Evolutionary conservation across 2,888 invertebrate species (phyloP).

Genomic region (Gryllus longicercus): DNA sequence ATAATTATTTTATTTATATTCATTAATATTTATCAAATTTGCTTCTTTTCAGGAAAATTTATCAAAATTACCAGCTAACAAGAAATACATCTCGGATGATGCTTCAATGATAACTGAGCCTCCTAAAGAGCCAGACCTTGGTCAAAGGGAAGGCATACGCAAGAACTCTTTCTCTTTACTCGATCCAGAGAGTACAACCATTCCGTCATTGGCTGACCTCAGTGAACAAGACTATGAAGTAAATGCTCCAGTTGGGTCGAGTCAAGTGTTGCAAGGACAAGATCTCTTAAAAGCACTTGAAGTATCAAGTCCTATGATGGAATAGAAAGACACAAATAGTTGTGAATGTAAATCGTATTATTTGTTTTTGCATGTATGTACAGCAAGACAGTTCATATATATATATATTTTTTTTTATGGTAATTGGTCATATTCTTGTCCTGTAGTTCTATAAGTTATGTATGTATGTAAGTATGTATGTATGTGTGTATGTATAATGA

Average conservation of each 20-base stretch:
- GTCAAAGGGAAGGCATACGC: slow-evolving; percentile 41
- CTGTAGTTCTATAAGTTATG: not conserved
- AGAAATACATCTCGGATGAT: slow-evolving; percentile 17
- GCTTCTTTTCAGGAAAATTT: slow-evolving; percentile 12
- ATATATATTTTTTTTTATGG: not conserved
- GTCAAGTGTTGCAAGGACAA: slow-evolving; percentile 49
- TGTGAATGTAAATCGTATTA: not conserved
- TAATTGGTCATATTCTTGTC: not conserved
- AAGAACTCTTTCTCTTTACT: slow-evolving; percentile 48
- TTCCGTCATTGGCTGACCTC: slow-evolving; percentile 50
- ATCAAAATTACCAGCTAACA: slow-evolving; percentile 7
- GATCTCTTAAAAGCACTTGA: slow-evolving; percentile 53
- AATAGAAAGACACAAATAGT: not conserved
- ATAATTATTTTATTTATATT: not conserved
- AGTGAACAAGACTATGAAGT: slow-evolving; percentile 55
- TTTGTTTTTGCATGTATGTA: not conserved
- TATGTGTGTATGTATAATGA: not conserved
- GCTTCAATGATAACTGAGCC: not conserved
- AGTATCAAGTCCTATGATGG: slow-evolving; percentile 18
- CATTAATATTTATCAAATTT: not conserved
- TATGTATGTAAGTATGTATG: not conserved
- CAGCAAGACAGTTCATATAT: not conserved
- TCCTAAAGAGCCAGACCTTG: not conserved
- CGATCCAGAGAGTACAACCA: slow-evolving; percentile 47
- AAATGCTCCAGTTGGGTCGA: slow-evolving; percentile 51